Percentiles rank a stretch among this genome's conserved stretches.
Evolutionary conservation across 2,888 invertebrate species (phyloP).

Genomic region (Euphydryas editha): DNA sequence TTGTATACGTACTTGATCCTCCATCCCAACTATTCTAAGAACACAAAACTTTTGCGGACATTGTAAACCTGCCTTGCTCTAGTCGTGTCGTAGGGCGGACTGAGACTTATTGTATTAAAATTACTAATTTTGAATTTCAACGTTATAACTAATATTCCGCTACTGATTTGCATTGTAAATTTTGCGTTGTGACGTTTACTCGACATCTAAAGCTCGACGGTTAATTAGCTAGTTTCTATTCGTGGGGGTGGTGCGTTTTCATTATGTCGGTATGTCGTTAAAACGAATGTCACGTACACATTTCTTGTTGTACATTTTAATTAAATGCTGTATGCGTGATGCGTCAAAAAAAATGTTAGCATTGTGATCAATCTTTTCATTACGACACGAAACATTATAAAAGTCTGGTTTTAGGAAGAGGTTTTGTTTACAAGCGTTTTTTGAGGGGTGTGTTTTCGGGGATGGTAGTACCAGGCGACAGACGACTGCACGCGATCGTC

Average conservation of each 20-base stretch:
- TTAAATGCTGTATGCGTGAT: conserved; percentile 42
- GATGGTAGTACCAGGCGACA: conserved; percentile 83
- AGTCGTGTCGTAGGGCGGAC: conserved; percentile 76
- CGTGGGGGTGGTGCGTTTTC: conserved; percentile 62
- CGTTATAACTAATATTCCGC: conserved; percentile 81
- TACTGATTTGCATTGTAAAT: conserved; percentile 83
- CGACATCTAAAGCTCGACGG: conserved; percentile 75
- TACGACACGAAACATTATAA: neutral
- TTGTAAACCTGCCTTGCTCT: conserved; percentile 71
- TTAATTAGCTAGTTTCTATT: conserved; percentile 83
- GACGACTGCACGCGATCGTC: conserved; percentile 72
- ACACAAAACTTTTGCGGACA: conserved; percentile 60
- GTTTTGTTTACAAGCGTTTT: conserved; percentile 71
- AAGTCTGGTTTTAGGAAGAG: conserved; percentile 41
- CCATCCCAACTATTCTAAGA: conserved; percentile 65
- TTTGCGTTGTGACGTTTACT: conserved; percentile 74
- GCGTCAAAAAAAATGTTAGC: conserved; percentile 46
- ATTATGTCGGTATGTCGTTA: conserved; percentile 65
- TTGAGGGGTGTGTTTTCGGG: conserved; percentile 70
- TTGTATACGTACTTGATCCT: conserved; percentile 77
- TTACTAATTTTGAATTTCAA: conserved; percentile 81
- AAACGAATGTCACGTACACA: conserved; percentile 60
- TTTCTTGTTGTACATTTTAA: conserved; percentile 50
- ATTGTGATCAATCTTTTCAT: conserved; percentile 42
- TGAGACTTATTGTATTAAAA: conserved; percentile 81